These are phyloP conservation scores for Xiphias gladius DNA, from an alignment of 2,113 vertebrate genomes.

Conservation along the genomic window DNA sequence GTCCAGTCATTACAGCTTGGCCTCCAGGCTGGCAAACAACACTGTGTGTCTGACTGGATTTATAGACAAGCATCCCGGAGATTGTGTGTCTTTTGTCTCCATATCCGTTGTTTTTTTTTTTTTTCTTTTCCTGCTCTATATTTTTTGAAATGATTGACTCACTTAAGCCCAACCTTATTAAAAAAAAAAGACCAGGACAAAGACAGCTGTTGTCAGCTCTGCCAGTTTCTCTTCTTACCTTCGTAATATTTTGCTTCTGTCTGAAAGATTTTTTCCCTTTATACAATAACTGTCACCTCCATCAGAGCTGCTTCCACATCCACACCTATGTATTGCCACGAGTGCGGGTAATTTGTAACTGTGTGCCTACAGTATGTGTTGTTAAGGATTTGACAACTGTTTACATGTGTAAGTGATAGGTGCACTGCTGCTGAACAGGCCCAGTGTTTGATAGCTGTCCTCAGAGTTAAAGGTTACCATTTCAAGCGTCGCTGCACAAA, in stretches of 20 bases:
- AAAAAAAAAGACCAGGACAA: conserved; percentile 21
- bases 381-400: conserved; percentile 77
- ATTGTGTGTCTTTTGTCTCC: conserved; percentile 29
- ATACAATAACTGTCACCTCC: conserved; percentile 53
- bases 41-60: conserved; percentile 74
- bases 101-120: conserved; percentile 14
- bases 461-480: conserved; percentile 80
- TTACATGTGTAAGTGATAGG: conserved; percentile 78
- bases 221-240: background rate
- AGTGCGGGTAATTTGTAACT: conserved; percentile 59
- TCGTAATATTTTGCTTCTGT: conserved; percentile 26
- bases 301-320: conserved; percentile 40
- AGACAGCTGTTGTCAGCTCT: conserved; percentile 29
- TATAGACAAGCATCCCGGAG: conserved; percentile 39
- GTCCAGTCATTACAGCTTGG: conserved; percentile 83
- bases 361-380: conserved; percentile 24
- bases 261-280: background rate
- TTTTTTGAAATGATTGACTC: conserved; percentile 10
- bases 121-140: background rate
- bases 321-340: conserved; percentile 28
- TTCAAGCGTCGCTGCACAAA: conserved; percentile 78
- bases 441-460: conserved; percentile 67
- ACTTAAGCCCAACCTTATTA: conserved; percentile 1
- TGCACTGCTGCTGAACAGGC: conserved; percentile 55
- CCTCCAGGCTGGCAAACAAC: conserved; percentile 83